Evolutionary conservation across 2,888 invertebrate species (phyloP).

Genomic region (Pegoplata infirma): DNA sequence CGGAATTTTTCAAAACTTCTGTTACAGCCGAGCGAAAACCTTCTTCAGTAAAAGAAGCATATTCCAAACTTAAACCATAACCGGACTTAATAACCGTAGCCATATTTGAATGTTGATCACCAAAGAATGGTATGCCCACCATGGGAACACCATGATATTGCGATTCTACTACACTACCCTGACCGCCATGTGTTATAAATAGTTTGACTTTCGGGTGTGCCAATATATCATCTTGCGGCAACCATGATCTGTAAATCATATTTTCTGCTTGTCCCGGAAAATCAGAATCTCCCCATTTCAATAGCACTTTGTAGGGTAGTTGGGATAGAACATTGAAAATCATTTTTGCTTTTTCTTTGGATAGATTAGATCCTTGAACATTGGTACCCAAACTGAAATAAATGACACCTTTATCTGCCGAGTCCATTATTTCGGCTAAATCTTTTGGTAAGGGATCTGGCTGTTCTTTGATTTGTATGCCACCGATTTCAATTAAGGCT

Average conservation of each 20-base stretch:
- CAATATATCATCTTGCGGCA: constrained; percentile 85
- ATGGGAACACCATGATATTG: constrained; percentile 89
- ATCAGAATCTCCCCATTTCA: constrained; percentile 83
- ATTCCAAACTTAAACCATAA: constrained; percentile 66
- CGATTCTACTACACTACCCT: constrained; percentile 87
- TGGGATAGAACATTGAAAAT: constrained; percentile 81
- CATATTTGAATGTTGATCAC: constrained; percentile 88
- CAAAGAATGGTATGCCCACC: constrained; percentile 87
- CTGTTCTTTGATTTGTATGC: constrained; percentile 71
- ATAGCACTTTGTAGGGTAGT: constrained; percentile 81
- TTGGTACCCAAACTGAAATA: constrained; percentile 77
- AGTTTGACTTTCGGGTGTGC: constrained; percentile 84
- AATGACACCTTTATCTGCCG: constrained; percentile 58
- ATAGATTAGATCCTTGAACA: constrained; percentile 66
- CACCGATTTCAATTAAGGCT: constrained; percentile 70
- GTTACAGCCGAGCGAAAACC: constrained; percentile 62
- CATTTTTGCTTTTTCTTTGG: constrained; percentile 73
- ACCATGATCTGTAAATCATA: constrained; percentile 75
- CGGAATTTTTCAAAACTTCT: constrained; percentile 68
- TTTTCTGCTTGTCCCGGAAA: constrained; percentile 71
- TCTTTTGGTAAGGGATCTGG: constrained; percentile 69
- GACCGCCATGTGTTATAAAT: constrained; percentile 78
- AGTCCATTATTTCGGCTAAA: constrained; percentile 67
- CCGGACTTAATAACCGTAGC: constrained; percentile 85
- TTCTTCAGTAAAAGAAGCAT: constrained; percentile 61